Conservation (phyloP, 2,113 vertebrate genomes). For the Aythya baeri region DNA sequence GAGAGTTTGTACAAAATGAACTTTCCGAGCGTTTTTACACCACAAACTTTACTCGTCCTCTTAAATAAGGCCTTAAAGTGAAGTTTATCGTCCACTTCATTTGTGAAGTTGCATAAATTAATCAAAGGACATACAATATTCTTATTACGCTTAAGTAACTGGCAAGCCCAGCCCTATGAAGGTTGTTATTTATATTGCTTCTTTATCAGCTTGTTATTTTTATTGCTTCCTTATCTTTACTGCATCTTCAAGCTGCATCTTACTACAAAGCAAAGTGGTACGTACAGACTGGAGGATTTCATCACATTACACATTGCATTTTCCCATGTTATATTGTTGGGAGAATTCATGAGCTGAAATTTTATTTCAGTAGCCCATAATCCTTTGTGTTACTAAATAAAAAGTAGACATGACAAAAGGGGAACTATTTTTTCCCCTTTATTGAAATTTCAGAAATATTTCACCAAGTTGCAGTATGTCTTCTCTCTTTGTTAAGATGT, state of each 20-base stretch:
- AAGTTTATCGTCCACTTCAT: background rate
- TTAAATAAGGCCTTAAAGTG: background rate
- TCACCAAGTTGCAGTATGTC: background rate
- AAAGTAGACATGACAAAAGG: background rate
- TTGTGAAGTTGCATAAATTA: background rate
- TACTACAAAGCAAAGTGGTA: background rate
- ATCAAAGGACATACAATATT: background rate
- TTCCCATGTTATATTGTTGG: background rate
- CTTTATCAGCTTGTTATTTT: background rate
- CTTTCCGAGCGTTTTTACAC: background rate
- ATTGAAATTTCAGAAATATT: background rate
- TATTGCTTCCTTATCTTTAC: background rate
- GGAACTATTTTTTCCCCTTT: rapidly evolving
- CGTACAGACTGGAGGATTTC: rapidly evolving
- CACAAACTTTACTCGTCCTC: background rate
- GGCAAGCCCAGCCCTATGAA: background rate
- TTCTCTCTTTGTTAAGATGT: background rate
- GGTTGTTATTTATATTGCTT: background rate
- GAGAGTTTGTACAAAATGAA: background rate
- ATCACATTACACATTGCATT: background rate
- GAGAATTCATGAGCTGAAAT: background rate
- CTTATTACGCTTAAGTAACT: background rate
- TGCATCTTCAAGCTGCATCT: background rate
- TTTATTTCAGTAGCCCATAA: background rate
- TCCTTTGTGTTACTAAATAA: background rate